phyloP scores from a whole-genome alignment of 2,113 vertebrate species.

The Cochlearius cochlearius region DNA sequence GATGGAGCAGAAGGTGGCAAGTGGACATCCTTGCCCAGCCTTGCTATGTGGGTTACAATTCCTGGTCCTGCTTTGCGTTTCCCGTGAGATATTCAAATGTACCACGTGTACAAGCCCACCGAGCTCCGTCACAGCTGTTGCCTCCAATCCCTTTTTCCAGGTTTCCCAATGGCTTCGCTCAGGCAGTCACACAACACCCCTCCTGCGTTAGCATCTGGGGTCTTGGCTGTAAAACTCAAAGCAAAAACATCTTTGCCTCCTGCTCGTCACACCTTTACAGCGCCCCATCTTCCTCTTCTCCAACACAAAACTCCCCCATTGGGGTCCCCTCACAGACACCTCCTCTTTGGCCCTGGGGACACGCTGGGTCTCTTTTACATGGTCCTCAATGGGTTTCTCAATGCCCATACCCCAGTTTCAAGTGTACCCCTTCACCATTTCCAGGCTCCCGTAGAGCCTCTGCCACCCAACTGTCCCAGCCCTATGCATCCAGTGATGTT shows the following conservation, averaged over 20 bases:
- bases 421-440: background rate
- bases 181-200: background rate
- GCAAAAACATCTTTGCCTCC: background rate
- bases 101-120: background rate
- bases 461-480: background rate
- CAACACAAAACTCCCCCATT: background rate
- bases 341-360: background rate
- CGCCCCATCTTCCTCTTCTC: background rate
- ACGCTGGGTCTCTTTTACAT: background rate
- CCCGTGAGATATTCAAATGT: background rate
- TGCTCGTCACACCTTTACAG: background rate
- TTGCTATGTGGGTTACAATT: background rate
- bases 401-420: background rate
- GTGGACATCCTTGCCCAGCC: background rate
- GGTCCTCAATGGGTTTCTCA: background rate
- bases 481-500: background rate
- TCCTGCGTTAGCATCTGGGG: background rate
- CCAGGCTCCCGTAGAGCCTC: background rate
- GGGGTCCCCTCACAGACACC: background rate
- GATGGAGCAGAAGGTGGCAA: background rate
- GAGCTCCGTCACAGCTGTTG: fast-evolving
- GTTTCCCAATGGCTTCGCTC: background rate
- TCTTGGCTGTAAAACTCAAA: background rate
- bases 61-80: background rate
- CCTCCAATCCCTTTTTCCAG: background rate